phyloP scores from a whole-genome alignment of 2,797 vertebrate species.

The Distichodus sexfasciatus region DNA sequence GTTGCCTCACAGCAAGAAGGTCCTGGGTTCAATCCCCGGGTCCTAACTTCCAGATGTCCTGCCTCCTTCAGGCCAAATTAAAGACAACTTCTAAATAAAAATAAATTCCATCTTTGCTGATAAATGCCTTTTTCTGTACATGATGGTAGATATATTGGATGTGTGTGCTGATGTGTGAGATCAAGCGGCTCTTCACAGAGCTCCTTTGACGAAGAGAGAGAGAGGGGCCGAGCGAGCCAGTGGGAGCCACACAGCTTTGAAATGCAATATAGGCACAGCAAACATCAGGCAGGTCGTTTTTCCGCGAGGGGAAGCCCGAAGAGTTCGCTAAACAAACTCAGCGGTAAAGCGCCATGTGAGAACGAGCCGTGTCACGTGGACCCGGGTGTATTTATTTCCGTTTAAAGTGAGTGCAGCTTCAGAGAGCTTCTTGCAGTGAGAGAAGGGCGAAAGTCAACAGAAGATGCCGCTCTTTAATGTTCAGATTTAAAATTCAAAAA shows the following conservation, averaged over 20 bases:
- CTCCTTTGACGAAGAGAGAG: conserved; percentile 56
- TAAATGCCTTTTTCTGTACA: conserved; percentile 28
- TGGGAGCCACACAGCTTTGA: conserved; percentile 54
- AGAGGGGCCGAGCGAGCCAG: conserved; percentile 32
- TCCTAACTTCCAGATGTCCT: too few species aligned
- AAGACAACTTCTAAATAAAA: conserved; percentile 47
- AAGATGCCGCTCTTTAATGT: conserved; percentile 5
- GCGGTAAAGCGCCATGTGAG: conserved; percentile 47
- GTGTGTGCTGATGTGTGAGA: conserved; percentile 48
- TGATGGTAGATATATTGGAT: conserved; percentile 29
- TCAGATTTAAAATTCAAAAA: background rate
- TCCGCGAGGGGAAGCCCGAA: conserved; percentile 61
- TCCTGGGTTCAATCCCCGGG: too few species aligned
- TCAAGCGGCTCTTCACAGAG: conserved; percentile 59
- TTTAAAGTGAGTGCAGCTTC: conserved; percentile 38
- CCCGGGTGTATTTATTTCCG: conserved; percentile 38
- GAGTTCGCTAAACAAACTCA: conserved; percentile 64
- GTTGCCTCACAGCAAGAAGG: too few species aligned
- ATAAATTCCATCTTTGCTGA: conserved; percentile 19
- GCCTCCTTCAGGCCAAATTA: too few species aligned
- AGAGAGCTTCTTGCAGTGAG: background rate
- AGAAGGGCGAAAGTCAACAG: conserved; percentile 38
- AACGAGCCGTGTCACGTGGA: conserved; percentile 50
- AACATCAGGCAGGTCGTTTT: conserved; percentile 57
- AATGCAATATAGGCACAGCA: conserved; percentile 64